Conservation (phyloP, 2,888 invertebrate species). For the Heliconius sara region DNA sequence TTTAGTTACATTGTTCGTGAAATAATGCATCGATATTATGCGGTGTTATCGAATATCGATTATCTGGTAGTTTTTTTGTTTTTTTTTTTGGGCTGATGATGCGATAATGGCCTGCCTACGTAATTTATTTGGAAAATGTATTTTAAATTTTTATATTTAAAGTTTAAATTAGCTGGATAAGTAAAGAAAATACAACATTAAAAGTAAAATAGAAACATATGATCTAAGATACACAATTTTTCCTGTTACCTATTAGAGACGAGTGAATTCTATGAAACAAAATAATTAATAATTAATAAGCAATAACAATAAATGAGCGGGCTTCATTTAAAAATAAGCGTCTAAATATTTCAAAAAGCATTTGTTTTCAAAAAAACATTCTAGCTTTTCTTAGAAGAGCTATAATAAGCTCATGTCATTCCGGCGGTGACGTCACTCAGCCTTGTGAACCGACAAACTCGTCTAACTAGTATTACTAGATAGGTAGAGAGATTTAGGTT, state of each 20-base stretch:
- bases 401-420: conserved; percentile 36
- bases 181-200: not conserved
- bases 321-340: not conserved
- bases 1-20: conserved; percentile 17
- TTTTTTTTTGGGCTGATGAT: not conserved
- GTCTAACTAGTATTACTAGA: conserved; percentile 35
- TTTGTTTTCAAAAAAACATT: conserved; percentile 16
- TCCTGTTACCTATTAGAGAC: not conserved
- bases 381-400: conserved; percentile 36
- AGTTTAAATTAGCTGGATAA: not conserved
- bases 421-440: conserved; percentile 30
- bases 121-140: not conserved
- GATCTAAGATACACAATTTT: not conserved
- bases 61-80: not conserved
- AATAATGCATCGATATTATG: conserved; percentile 26
- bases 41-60: conserved; percentile 19
- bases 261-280: not conserved
- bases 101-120: not conserved
- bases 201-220: not conserved
- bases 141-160: not conserved
- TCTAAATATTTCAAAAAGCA: not conserved
- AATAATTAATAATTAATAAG: not conserved
- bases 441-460: conserved; percentile 31
- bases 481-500: conserved; percentile 14
- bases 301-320: conserved; percentile 3